Conservation (phyloP, 2,888 invertebrate genomes). For the Ligdia adustata region DNA sequence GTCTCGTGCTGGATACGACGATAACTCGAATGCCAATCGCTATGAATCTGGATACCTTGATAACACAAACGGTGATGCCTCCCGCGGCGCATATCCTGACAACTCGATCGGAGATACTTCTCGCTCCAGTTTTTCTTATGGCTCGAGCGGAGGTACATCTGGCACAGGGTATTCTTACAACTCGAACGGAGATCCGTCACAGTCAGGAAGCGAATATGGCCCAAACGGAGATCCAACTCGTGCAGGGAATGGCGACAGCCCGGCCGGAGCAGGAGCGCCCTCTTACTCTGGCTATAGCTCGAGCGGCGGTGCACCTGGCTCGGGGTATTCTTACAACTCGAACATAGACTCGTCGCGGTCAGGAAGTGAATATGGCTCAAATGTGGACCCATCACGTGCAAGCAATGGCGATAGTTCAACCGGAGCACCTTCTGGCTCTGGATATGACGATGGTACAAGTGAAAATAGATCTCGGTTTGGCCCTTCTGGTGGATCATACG, state of each 20-base stretch:
- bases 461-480: conserved; percentile 6
- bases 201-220: neutral
- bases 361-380: neutral
- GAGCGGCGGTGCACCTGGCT: no score
- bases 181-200: conserved; percentile 1
- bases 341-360: neutral
- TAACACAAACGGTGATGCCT: neutral
- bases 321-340: neutral
- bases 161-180: neutral
- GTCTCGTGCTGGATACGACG: conserved; percentile 1
- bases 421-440: neutral
- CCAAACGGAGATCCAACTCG: conserved; percentile 1
- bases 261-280: neutral
- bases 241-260: neutral
- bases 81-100: neutral
- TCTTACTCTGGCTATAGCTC: neutral
- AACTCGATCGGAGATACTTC: conserved; percentile 2
- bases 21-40: neutral
- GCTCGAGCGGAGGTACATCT: neutral
- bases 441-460: neutral
- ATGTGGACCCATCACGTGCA: neutral
- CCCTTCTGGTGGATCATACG: neutral
- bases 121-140: neutral
- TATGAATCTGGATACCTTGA: neutral
- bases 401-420: neutral